Evolutionary conservation across 2,113 vertebrate genomes (phyloP).

Genomic region (Nycticebus coucang): DNA sequence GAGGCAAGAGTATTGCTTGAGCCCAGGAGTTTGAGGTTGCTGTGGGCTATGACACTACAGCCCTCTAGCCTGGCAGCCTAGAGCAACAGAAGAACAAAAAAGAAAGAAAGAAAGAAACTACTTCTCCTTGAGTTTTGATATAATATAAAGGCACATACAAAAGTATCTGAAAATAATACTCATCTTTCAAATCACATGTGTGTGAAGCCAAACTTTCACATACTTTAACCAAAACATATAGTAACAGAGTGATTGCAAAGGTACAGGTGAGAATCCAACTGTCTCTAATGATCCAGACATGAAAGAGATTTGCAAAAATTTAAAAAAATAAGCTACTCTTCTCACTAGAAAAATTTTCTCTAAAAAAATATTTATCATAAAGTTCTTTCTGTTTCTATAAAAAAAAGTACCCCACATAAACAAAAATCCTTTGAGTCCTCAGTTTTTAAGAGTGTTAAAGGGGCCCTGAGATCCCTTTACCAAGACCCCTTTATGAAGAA

Average conservation of each 20-base stretch:
- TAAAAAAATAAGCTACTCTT: neutral
- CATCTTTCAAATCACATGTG: neutral
- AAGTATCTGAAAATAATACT: constrained; percentile 10
- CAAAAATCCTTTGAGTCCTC: neutral
- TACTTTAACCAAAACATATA: neutral
- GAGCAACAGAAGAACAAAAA: too few relatives aligned
- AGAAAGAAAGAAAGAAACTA: too few relatives aligned
- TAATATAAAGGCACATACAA: constrained; percentile 4
- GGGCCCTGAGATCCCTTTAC: neutral
- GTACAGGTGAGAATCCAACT: neutral
- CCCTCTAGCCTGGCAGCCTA: too few relatives aligned
- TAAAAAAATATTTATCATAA: neutral
- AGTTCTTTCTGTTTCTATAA: neutral
- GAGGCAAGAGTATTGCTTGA: too few relatives aligned
- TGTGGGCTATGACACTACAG: too few relatives aligned
- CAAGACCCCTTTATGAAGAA: neutral
- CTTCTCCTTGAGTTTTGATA: neutral
- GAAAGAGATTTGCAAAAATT: neutral
- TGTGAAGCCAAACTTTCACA: neutral
- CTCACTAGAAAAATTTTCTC: neutral
- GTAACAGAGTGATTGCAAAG: neutral
- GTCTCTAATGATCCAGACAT: constrained; percentile 19
- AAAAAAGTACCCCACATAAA: neutral
- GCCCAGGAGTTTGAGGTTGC: too few relatives aligned
- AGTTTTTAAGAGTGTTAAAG: neutral